Evolutionary conservation across 2,113 vertebrate species (phyloP), one percentile per base, ranked within the genome.

Genomic region (Sterrhoptilus dennistouni): DNA sequence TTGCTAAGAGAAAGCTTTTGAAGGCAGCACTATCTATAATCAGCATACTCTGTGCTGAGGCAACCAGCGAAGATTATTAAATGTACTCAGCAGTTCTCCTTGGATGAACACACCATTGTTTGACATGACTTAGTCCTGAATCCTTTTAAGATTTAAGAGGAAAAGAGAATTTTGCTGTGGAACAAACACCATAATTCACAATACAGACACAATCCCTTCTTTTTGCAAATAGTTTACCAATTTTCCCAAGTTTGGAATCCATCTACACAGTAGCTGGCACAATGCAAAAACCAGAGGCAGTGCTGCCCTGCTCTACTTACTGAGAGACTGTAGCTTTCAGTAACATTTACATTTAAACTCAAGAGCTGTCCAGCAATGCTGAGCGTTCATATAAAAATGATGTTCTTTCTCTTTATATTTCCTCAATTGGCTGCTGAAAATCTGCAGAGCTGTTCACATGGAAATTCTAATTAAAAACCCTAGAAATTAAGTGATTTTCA

Each of bases 1-100:
- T 44, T 66, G 54, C 63, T 94, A 84, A 29, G 25, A 9, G 71
- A 1, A 0, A 38, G 50, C 77, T 90, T 96, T 74, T 23, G 16
- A 88, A 94, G 29, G 92, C 35, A 91, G 61, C 56, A 69, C 93
- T 92, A 81, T 87, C 85, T 94, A 60, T 90, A 87, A 80, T 86
- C 85, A 65, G 90, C 77, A 94, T 81, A 74, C 44, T 77, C 78
- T 85, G 81, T 74, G 44, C 76, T 49, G 68, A 93, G 42, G 87
- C 42, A 93, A 76, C 57, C 75, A 96, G 36, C 42, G 76, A 93
- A 86, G 72, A 88, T 82, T 78, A 94, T 84, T 85, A 89, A 92
- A 93, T 42, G 50, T 72, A 74, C 68, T 84, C 77, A 82, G 61
- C 71, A 70, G 81, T 38, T 93, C 81, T 89, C 77, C 85, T 72